phyloP scores from a whole-genome alignment of 2,113 vertebrate genomes.

The Dunckerocampus dactyliophorus region DNA sequence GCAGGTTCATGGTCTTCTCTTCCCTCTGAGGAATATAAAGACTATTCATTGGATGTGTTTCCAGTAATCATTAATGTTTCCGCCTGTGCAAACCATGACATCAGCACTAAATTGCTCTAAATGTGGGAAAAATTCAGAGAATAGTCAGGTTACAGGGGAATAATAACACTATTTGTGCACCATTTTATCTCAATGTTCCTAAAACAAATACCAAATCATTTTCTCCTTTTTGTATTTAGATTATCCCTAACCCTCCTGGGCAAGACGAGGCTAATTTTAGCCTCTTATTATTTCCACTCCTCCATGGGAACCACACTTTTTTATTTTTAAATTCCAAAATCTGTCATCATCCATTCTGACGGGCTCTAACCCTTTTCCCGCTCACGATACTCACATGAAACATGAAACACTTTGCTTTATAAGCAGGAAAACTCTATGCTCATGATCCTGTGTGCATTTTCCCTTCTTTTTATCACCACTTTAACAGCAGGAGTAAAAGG shows the following conservation, averaged over 20 bases:
- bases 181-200: constrained; percentile 39
- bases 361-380: constrained; percentile 35
- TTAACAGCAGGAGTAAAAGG: constrained; percentile 65
- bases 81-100: constrained; percentile 44
- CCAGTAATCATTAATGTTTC: constrained; percentile 38
- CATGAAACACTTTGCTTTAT: constrained; percentile 52
- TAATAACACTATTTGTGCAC: constrained; percentile 34
- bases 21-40: constrained; percentile 27
- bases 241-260: constrained; percentile 35
- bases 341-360: constrained; percentile 37
- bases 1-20: constrained; percentile 21
- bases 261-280: constrained; percentile 45
- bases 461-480: constrained; percentile 65
- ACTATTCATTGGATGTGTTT: constrained; percentile 43
- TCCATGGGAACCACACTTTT: constrained; percentile 46
- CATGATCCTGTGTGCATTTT: constrained; percentile 64
- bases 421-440: constrained; percentile 51
- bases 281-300: constrained; percentile 54
- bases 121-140: constrained; percentile 37
- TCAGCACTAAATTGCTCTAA: constrained; percentile 50
- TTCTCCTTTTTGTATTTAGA: constrained; percentile 45
- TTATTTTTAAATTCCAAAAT: constrained; percentile 30
- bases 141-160: constrained; percentile 43
- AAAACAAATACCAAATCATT: constrained; percentile 50
- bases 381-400: constrained; percentile 41